Evolutionary conservation across 2,797 vertebrate genomes (phyloP).

Genomic region (Eleutherodactylus coqui): DNA sequence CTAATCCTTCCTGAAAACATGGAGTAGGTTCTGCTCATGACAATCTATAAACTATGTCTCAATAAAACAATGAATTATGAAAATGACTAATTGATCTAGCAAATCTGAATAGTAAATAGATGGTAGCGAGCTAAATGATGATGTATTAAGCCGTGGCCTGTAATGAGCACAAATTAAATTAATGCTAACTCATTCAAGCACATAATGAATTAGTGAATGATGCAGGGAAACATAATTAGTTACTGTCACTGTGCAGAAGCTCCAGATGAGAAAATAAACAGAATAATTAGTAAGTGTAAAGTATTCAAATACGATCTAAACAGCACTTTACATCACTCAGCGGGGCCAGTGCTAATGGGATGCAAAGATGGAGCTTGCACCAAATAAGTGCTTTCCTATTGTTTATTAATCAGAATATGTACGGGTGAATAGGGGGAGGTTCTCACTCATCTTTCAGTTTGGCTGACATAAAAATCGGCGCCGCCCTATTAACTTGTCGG

Average conservation of each 20-base stretch:
- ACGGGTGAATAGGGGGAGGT: too few relatives aligned
- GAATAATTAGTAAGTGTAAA: conserved; percentile 14
- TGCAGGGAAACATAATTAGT: conserved; percentile 40
- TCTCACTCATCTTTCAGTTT: too few relatives aligned
- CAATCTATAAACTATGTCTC: neutral
- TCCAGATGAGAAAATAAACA: conserved; percentile 8
- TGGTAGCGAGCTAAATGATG: neutral
- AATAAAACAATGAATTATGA: conserved; percentile 14
- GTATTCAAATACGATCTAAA: neutral
- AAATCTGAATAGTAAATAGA: conserved; percentile 40
- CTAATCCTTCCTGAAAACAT: neutral
- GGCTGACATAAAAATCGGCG: too few relatives aligned
- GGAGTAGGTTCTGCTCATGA: neutral
- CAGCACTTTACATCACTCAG: neutral
- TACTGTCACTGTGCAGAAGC: conserved; percentile 5
- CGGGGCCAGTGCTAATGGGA: neutral
- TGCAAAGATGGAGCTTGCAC: neutral
- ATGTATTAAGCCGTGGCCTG: conserved; percentile 32
- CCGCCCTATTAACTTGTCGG: too few relatives aligned
- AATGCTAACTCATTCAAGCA: conserved; percentile 32
- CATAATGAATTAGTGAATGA: conserved; percentile 39
- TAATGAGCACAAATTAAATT: conserved; percentile 38
- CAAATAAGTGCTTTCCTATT: too few relatives aligned
- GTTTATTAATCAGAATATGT: neutral
- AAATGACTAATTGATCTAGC: conserved; percentile 16